phyloP scores from a whole-genome alignment of 2,888 invertebrate genomes.

The Oscheius sp. region DNA sequence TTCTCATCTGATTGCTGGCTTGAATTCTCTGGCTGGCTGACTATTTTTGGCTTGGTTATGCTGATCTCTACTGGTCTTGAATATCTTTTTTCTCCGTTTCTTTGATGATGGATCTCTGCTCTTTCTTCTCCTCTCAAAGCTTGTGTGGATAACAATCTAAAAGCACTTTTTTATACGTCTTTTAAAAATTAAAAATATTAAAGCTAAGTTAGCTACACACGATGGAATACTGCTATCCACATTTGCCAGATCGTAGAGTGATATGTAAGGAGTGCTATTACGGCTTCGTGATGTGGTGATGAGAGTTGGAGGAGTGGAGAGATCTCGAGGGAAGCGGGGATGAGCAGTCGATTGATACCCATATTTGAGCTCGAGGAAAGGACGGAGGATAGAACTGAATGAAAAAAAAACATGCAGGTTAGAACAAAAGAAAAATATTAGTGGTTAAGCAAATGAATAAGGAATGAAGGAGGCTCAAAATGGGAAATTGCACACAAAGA shows the following conservation, averaged over 20 bases:
- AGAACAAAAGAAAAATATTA: neutral
- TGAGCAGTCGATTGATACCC: neutral
- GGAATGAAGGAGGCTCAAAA: too few species aligned
- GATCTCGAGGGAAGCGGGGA: slow-evolving; percentile 25
- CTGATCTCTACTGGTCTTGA: neutral
- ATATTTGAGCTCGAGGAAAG: slow-evolving; percentile 29
- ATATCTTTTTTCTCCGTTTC: slow-evolving; percentile 12
- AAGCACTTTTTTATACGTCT: neutral
- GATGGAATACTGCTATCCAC: slow-evolving; percentile 27
- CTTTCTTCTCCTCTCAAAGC: slow-evolving; percentile 18
- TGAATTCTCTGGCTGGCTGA: neutral
- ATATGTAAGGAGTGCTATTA: slow-evolving; percentile 17
- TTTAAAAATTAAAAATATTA: neutral
- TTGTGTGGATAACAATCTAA: slow-evolving; percentile 31
- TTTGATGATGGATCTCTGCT: slow-evolving; percentile 13
- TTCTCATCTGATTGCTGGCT: neutral
- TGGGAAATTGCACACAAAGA: too few species aligned
- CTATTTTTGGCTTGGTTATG: neutral
- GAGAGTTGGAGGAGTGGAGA: slow-evolving; percentile 25
- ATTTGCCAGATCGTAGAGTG: slow-evolving; percentile 30
- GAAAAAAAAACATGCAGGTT: slow-evolving; percentile 15
- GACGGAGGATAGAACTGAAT: slow-evolving; percentile 35
- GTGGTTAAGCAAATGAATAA: too few species aligned
- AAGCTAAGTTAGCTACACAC: slow-evolving; percentile 21
- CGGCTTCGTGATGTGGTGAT: slow-evolving; percentile 14